phyloP scores from a whole-genome alignment of 2,797 vertebrate species.

The Coilia nasus region DNA sequence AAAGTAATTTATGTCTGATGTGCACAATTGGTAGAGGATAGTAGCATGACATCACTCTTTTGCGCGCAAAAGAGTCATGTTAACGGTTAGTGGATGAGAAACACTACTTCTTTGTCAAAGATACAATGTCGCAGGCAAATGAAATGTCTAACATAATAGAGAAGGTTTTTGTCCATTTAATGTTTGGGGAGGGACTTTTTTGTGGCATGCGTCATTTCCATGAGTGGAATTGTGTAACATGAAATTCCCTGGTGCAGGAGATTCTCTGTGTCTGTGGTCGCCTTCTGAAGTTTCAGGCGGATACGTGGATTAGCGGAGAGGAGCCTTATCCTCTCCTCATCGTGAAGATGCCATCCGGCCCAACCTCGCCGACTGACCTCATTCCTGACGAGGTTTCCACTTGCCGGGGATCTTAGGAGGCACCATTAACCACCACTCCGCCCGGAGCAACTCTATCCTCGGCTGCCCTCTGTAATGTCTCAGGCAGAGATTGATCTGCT shows the following conservation, averaged over 20 bases:
- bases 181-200: too few species aligned
- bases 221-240: constrained; percentile 22
- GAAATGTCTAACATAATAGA: too few species aligned
- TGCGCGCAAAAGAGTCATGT: too few species aligned
- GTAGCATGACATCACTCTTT: too few species aligned
- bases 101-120: too few species aligned
- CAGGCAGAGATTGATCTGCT: constrained; percentile 52
- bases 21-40: background rate
- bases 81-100: too few species aligned
- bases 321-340: constrained; percentile 52
- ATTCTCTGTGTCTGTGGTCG: constrained; percentile 47
- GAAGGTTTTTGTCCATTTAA: too few species aligned
- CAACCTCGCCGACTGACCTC: constrained; percentile 37
- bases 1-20: background rate
- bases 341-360: constrained; percentile 52
- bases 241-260: background rate
- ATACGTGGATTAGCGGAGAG: constrained; percentile 50
- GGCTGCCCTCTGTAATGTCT: constrained; percentile 53
- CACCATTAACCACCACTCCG: constrained; percentile 40
- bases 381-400: too few species aligned
- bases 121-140: too few species aligned
- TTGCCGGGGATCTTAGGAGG: too few species aligned
- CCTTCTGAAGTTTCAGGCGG: constrained; percentile 39
- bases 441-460: constrained; percentile 56
- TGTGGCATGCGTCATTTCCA: constrained; percentile 45